Evolutionary conservation across 2,113 vertebrate species (phyloP).

Genomic region (Centropristis striata): DNA sequence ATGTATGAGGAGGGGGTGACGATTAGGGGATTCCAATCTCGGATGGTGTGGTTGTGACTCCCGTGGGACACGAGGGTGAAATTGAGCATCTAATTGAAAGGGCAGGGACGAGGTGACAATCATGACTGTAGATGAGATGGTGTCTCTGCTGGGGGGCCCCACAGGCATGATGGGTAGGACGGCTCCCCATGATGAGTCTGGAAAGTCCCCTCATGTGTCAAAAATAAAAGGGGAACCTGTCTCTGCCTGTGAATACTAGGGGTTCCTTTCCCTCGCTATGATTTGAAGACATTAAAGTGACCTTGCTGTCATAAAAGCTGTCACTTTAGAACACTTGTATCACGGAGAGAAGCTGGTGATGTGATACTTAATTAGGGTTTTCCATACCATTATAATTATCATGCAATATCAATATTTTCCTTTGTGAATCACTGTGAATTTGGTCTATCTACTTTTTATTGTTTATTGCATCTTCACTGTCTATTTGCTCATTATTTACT

Average conservation of each 20-base stretch:
- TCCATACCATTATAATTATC: background rate
- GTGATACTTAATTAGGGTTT: constrained; percentile 9
- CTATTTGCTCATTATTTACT: too few relatives aligned
- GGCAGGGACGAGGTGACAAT: constrained; percentile 84
- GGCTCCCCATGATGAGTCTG: constrained; percentile 60
- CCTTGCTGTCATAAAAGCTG: constrained; percentile 37
- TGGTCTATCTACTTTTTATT: too few relatives aligned
- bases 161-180: constrained; percentile 57
- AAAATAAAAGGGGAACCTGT: constrained; percentile 53
- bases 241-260: constrained; percentile 26
- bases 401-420: background rate
- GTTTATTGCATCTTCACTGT: too few relatives aligned
- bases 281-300: constrained; percentile 45
- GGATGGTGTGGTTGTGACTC: constrained; percentile 74
- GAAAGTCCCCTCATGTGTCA: constrained; percentile 71
- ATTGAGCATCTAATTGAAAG: constrained; percentile 89
- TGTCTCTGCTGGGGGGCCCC: constrained; percentile 64
- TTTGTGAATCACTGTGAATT: too few relatives aligned
- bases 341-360: constrained; percentile 18
- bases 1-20: constrained; percentile 26
- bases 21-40: constrained; percentile 81
- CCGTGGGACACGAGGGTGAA: constrained; percentile 81
- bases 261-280: background rate
- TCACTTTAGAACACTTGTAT: constrained; percentile 43
- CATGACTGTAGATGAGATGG: constrained; percentile 84